Evolutionary conservation across 2,797 vertebrate species (phyloP), one percentile per base, ranked within the genome.

Genomic region (Xenopus petersii): DNA sequence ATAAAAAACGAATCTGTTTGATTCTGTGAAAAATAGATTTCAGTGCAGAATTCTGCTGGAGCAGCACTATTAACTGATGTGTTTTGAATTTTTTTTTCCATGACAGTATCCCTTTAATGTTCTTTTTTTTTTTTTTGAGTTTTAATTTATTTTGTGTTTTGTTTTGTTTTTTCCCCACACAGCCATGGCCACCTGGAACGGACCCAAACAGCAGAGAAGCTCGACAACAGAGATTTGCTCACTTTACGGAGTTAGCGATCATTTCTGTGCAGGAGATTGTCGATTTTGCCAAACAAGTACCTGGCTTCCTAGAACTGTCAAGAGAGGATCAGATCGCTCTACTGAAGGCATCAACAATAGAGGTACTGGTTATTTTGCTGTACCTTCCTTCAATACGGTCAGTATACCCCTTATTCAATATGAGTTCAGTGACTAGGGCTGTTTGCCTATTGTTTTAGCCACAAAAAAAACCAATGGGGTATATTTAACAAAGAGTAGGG

Each of bases 181-280:
- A 89, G 88, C 87, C 88, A 6, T 89, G 86, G 88, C 88, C 88
- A 13, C 73, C 87, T 59, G 84, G 85, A 0, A 85, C 82, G 1
- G 88, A 89, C 66, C 88, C 88, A 6, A 87, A 89, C 80, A 89
- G 86, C 70, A 84, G 88, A 0, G 84, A 87, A 15, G 83, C 82
- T 9, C 84, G 86, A 15, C 87, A 88, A 70, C 87, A 88, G 62
- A 85, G 87, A 12, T 88, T 88, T 0, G 87, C 87, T 49, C 87
- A 88, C 81, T 88, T 88, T 66, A 88, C 87, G 0, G 86, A 88
- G 71, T 66, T 88, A 26, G 87, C 87, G 61, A 88, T 88, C 82
- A 88, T 88, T 75, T 88, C 87, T 0, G 87, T 88, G 49, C 87
- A 88, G 71, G 87, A 88, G 75, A 88, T 88, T 0, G 87, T 88